Evolutionary conservation across 2,888 invertebrate species (phyloP).

Genomic region (Drosophila atripex): DNA sequence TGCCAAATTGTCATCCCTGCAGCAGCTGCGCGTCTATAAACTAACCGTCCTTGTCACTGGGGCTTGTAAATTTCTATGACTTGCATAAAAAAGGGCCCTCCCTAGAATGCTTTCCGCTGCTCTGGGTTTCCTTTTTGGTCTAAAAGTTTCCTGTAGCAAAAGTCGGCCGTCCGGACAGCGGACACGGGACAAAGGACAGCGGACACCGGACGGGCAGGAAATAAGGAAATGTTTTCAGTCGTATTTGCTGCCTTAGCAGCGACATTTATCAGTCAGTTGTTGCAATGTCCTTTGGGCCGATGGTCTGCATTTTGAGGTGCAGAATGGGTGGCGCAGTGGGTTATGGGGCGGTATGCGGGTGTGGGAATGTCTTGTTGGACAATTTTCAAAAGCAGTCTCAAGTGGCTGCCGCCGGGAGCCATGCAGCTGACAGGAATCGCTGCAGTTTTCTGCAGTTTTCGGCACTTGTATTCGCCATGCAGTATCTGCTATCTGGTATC

Average conservation of each 20-base stretch:
- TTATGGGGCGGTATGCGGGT: constrained; percentile 36
- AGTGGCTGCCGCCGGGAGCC: constrained; percentile 59
- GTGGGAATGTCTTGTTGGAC: constrained; percentile 67
- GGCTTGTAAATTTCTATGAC: constrained; percentile 79
- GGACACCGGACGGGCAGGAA: constrained; percentile 55
- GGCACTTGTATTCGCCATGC: constrained; percentile 24
- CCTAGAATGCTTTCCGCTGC: constrained; percentile 72
- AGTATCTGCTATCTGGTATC: constrained; percentile 37
- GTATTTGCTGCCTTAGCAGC: constrained; percentile 76
- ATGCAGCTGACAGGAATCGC: constrained; percentile 42
- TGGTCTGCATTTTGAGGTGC: constrained; percentile 33
- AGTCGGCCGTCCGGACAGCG: constrained; percentile 37
- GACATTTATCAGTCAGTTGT: constrained; percentile 80
- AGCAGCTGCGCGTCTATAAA: constrained; percentile 56
- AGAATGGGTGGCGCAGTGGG: background rate
- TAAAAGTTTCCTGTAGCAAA: constrained; percentile 70
- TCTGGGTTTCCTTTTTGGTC: constrained; percentile 77
- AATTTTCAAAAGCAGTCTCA: constrained; percentile 78
- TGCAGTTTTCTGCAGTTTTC: constrained; percentile 46
- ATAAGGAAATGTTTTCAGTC: constrained; percentile 78
- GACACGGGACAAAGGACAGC: constrained; percentile 29
- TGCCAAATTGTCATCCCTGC: constrained; percentile 45
- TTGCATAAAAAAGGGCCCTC: constrained; percentile 74
- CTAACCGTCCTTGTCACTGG: constrained; percentile 72
- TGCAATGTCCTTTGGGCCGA: constrained; percentile 54